phyloP scores from a whole-genome alignment of 1,140 invertebrate genomes.

The Paracyclopina nana region DNA sequence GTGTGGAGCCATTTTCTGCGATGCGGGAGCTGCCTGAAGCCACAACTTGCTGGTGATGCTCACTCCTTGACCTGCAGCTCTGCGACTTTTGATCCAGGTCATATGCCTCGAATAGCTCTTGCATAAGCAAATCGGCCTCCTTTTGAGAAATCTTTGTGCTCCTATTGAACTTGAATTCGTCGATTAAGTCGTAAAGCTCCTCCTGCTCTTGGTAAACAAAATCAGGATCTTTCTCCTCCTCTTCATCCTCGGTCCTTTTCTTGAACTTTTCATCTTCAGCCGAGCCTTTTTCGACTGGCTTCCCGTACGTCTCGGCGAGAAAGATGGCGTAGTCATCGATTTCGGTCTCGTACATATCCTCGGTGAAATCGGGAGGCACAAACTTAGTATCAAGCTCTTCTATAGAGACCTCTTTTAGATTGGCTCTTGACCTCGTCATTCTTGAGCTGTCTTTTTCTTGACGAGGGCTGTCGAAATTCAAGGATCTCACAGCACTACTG shows the following conservation, averaged over 20 bases:
- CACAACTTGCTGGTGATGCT: no score
- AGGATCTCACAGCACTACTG: no score
- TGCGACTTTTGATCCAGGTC: neutral
- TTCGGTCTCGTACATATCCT: constrained; percentile 8
- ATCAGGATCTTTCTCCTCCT: constrained; percentile 2
- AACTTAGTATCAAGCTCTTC: constrained; percentile 11
- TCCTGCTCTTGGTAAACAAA: constrained; percentile 3
- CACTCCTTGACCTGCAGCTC: neutral
- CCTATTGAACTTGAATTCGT: constrained; percentile 11
- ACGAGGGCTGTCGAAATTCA: no score
- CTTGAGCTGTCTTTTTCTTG: no score
- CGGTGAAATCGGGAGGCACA: constrained; percentile 5
- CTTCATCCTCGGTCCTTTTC: no score
- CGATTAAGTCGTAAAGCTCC: neutral
- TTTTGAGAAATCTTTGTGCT: constrained; percentile 11
- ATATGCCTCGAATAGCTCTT: constrained; percentile 4
- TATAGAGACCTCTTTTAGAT: constrained; percentile 2
- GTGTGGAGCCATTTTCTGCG: no score
- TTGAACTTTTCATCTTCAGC: neutral
- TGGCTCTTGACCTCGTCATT: constrained; percentile 2
- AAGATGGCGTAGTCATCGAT: constrained; percentile 7
- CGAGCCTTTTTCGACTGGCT: constrained; percentile 2
- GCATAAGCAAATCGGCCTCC: constrained; percentile 6
- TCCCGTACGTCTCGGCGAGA: constrained; percentile 7
- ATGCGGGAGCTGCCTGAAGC: no score